Evolutionary conservation across 2,797 vertebrate species (phyloP).

Genomic region (Argentina silus): DNA sequence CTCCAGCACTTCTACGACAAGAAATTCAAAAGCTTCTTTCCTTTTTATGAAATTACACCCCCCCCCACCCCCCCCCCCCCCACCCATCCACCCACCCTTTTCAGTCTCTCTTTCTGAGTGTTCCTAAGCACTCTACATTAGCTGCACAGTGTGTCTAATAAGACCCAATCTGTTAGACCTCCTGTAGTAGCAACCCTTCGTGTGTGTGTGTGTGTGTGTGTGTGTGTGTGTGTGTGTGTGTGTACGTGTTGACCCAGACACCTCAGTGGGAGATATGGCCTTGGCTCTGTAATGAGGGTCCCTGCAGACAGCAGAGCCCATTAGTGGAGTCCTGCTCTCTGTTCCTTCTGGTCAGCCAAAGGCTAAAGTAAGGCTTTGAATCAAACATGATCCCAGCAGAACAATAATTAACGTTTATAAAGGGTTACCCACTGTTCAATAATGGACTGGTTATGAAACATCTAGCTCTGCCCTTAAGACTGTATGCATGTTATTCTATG

Average conservation of each 20-base stretch:
- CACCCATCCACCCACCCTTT: not conserved
- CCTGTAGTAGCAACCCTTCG: not conserved
- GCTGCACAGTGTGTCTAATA: conserved; percentile 45
- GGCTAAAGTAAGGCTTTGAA: not conserved
- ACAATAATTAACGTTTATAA: not conserved
- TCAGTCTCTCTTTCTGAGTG: not conserved
- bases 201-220: not conserved
- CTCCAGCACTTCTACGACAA: not conserved
- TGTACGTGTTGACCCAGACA: conserved; percentile 20
- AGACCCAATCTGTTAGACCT: conserved; percentile 37
- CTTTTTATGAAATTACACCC: not conserved
- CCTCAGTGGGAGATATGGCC: conserved; percentile 19
- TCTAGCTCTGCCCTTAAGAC: not conserved
- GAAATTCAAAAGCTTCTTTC: not conserved
- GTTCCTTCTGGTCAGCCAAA: not conserved
- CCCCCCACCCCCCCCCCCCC: not conserved
- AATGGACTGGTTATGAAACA: not conserved
- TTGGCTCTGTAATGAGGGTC: conserved; percentile 35
- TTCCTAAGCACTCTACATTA: not conserved
- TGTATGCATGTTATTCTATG: not conserved
- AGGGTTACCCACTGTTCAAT: not conserved
- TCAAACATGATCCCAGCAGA: not conserved
- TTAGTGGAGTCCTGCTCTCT: conserved; percentile 8
- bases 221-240: conserved; percentile 3
- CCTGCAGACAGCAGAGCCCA: conserved; percentile 21